Evolutionary conservation across 92 coral and sea anemone species (phyloP).

Genomic region (Zoanthus sansibaricus): DNA sequence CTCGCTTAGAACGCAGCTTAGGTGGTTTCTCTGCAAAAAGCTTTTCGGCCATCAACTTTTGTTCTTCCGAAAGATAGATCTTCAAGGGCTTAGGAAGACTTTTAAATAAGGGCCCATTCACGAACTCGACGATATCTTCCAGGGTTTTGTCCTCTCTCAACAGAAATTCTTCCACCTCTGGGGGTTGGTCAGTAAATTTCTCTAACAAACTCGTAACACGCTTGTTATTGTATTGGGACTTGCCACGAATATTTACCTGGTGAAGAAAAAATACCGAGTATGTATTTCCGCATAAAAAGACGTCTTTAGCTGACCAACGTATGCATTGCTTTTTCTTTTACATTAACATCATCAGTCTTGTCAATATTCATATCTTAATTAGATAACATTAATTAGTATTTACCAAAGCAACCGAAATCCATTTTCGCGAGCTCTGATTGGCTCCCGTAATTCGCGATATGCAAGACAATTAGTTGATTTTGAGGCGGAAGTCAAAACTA

Average conservation of each 20-base stretch:
- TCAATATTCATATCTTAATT: no score
- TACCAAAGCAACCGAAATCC: no score
- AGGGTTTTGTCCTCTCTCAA: slow-evolving; percentile 73
- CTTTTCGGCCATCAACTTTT: neutral
- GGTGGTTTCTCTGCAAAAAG: neutral
- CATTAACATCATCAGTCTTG: no score
- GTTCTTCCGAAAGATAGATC: slow-evolving; percentile 57
- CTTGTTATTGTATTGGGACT: slow-evolving; percentile 57
- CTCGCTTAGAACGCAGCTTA: neutral
- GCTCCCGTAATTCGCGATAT: no score
- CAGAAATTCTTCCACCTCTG: slow-evolving; percentile 84
- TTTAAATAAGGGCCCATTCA: slow-evolving; percentile 45
- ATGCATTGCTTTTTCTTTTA: no score
- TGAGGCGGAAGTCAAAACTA: no score
- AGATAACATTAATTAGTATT: no score
- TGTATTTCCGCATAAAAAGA: neutral
- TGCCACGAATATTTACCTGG: slow-evolving; percentile 90
- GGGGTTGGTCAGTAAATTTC: slow-evolving; percentile 57
- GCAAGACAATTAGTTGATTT: no score
- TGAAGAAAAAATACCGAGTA: slow-evolving; percentile 1
- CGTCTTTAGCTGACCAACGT: neutral
- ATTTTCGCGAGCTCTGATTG: no score
- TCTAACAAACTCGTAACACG: slow-evolving; percentile 56
- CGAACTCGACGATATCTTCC: slow-evolving; percentile 70
- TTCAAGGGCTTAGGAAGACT: slow-evolving; percentile 56